Base-by-base conservation (phyloP, 1,140 invertebrate species). In the Brachionus rubens region DNA sequence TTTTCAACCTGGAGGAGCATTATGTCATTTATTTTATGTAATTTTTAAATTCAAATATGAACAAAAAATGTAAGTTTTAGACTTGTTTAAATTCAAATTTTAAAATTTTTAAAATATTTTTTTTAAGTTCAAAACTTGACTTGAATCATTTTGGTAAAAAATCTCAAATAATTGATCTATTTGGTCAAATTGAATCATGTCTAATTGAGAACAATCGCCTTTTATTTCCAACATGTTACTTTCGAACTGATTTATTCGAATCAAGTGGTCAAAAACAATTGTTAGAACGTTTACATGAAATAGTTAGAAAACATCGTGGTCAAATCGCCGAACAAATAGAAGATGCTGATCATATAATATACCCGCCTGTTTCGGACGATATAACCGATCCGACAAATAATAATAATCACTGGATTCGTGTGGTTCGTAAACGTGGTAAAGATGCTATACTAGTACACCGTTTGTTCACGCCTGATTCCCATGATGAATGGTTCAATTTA, bases 271-370 rank as follows among this genome's bases (percentile, higher is more conserved):
- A 50, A 5, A 52, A 72, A 33, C 24, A 56, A 24, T 28, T 76
- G 9, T 30, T 59, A 7, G 21, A 76, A 0, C 40, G 40, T 0
- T 7, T 76, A 33, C 48, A 43, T 1, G 72, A 62, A 24, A 76
- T 76, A 9, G 50, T 76, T 28, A 40, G 46, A 59, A 76, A 65
- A 9, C 52, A 76, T 40, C 50, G 46, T 16, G 75, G 75, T 5
- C 28, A 46, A 46, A 50, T 76, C 24, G 75, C 46, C 2, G 41
- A 59, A 14, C 21, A 59, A 9, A 21, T 56, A 33, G 59, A 76
- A 14, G 54, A 76, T 26, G 75, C 75, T 0, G 75, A 76, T 47
- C 75, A 76, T 24, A 30, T 76, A 9, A 54, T 76, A n/a, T 76
- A 48, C 28, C 75, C 75, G n/a, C 50, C 75, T 16, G 9, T 52